Conservation (phyloP, 2,797 vertebrate genomes). For the Leptatherina wallacei region DNA sequence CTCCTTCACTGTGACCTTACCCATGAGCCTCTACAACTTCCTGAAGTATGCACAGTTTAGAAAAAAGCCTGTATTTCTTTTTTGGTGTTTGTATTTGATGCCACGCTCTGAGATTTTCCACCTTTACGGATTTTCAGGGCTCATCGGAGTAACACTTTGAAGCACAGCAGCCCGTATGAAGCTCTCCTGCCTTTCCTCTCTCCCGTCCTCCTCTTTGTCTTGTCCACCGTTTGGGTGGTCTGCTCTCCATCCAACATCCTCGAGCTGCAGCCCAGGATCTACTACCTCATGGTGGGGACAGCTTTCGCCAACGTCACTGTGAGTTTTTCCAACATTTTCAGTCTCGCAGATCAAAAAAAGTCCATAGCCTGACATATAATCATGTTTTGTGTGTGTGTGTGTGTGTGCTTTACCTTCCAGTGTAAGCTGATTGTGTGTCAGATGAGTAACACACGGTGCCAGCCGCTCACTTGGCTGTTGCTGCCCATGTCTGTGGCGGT, state of each 20-base stretch:
- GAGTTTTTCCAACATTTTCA: conserved; percentile 60
- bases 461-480: conserved; percentile 90
- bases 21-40: conserved; percentile 96
- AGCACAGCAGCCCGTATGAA: conserved; percentile 91
- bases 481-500: conserved; percentile 87
- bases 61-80: rapidly evolving
- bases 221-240: conserved; percentile 90
- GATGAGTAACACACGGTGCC: conserved; percentile 96
- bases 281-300: conserved; percentile 97
- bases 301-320: conserved; percentile 96
- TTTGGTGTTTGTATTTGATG: background rate
- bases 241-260: conserved; percentile 88
- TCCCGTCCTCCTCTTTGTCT: conserved; percentile 89
- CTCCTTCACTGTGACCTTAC: conserved; percentile 92
- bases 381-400: background rate
- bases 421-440: conserved; percentile 98
- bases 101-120: conserved; percentile 7
- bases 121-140: conserved; percentile 77
- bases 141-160: conserved; percentile 88
- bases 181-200: conserved; percentile 93
- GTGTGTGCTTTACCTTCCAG: conserved; percentile 68
- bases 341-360: background rate
- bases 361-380: background rate
- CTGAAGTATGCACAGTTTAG: conserved; percentile 86
- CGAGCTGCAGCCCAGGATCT: conserved; percentile 89